These are phyloP conservation scores for Gastracanthus pulcherrimus DNA, from an alignment of 2,888 invertebrate genomes.

Conservation along the genomic window DNA sequence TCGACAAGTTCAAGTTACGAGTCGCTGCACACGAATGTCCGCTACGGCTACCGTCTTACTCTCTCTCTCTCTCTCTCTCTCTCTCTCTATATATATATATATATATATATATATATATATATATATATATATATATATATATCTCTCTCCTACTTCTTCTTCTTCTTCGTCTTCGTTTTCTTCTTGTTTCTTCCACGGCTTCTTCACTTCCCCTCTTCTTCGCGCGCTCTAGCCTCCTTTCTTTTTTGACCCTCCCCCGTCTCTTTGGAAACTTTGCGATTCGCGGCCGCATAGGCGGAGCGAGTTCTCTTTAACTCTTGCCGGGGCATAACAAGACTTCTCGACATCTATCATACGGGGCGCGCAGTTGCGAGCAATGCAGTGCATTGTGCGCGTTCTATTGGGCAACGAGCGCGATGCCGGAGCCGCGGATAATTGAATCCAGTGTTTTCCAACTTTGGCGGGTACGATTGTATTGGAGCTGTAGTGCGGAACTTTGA, in stretches of 20 bases:
- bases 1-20: slow-evolving; percentile 57
- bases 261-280: slow-evolving; percentile 35
- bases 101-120: too few relatives aligned
- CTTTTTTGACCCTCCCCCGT: background rate
- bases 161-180: too few relatives aligned
- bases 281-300: background rate
- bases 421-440: slow-evolving; percentile 3
- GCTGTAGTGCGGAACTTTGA: too few relatives aligned
- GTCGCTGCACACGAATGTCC: slow-evolving; percentile 43
- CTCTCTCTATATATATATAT: too few relatives aligned
- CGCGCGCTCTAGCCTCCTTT: slow-evolving; percentile 12
- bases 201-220: too few relatives aligned
- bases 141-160: too few relatives aligned
- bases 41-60: slow-evolving; percentile 2
- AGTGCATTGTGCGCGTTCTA: slow-evolving; percentile 35
- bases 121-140: too few relatives aligned
- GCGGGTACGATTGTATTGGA: too few relatives aligned
- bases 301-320: slow-evolving; percentile 34
- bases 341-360: slow-evolving; percentile 44
- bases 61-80: background rate
- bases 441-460: background rate
- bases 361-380: background rate
- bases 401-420: slow-evolving; percentile 2
- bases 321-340: slow-evolving; percentile 45
- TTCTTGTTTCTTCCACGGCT: too few relatives aligned